Conservation (phyloP, 2,113 vertebrate genomes). For the Chamaetylas fuelleborni region DNA sequence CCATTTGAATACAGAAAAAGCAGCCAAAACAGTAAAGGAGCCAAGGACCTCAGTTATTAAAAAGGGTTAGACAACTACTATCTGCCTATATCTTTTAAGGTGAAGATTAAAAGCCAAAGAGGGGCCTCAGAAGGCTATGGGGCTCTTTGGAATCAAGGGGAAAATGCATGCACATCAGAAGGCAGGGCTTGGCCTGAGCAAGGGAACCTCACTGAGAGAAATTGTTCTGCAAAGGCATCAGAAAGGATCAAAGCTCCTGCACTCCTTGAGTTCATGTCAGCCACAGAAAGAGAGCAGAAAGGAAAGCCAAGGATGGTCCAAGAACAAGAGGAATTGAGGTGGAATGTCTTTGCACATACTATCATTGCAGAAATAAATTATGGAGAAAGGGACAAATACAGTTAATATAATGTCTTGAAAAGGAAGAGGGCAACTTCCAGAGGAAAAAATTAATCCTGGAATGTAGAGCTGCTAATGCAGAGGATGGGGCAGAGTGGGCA, state of each 20-base stretch:
- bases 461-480: background rate
- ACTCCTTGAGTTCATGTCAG: background rate
- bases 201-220: slow-evolving; percentile 25
- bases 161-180: background rate
- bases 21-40: background rate
- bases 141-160: background rate
- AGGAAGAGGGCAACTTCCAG: background rate
- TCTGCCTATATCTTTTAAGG: background rate
- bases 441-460: background rate
- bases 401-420: background rate
- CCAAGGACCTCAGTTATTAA: background rate
- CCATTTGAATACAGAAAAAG: background rate
- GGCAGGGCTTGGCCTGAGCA: slow-evolving; percentile 8
- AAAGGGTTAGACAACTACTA: background rate
- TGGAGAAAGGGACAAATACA: background rate
- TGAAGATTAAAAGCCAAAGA: slow-evolving; percentile 30
- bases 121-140: background rate
- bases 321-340: background rate
- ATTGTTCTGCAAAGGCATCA: background rate
- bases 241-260: slow-evolving; percentile 34
- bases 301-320: background rate
- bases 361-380: background rate
- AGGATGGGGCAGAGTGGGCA: background rate
- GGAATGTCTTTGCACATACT: background rate
- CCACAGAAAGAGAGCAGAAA: slow-evolving; percentile 4